phyloP scores from a whole-genome alignment of 2,888 invertebrate species.

The Seira musarum region DNA sequence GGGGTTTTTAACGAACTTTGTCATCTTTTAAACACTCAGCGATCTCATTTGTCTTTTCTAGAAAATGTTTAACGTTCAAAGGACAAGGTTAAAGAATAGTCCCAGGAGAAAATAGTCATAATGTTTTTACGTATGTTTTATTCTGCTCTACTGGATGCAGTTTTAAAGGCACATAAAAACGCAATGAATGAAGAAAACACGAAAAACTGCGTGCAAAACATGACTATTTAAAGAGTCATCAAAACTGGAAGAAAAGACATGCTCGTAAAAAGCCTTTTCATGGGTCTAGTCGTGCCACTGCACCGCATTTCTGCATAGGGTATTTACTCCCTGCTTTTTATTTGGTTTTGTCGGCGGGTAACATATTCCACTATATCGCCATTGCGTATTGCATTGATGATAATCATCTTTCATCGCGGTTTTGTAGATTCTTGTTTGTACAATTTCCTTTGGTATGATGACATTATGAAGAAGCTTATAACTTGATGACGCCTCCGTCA shows the following conservation, averaged over 20 bases:
- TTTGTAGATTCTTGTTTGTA: too few species aligned
- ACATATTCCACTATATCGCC: too few species aligned
- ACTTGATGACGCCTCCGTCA: too few species aligned
- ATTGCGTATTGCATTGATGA: too few species aligned
- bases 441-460: too few species aligned
- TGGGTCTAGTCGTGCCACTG: too few species aligned
- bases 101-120: neutral
- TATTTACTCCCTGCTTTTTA: slow-evolving; percentile 1
- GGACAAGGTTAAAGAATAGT: too few species aligned
- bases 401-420: too few species aligned
- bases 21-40: neutral
- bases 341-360: slow-evolving; percentile 35
- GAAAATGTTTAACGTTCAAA: too few species aligned
- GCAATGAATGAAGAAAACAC: slow-evolving; percentile 36
- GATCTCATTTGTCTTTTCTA: too few species aligned
- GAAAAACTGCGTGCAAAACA: slow-evolving; percentile 22
- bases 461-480: too few species aligned
- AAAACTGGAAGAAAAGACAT: slow-evolving; percentile 9
- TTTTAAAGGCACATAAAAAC: slow-evolving; percentile 27
- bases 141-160: slow-evolving; percentile 7
- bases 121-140: neutral
- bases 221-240: slow-evolving; percentile 15
- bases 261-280: slow-evolving; percentile 38
- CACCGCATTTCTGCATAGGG: too few species aligned
- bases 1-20: neutral